These are phyloP conservation scores for Macroteleia sp. DNA, from an alignment of 2,888 invertebrate genomes.

Conservation along the genomic window DNA sequence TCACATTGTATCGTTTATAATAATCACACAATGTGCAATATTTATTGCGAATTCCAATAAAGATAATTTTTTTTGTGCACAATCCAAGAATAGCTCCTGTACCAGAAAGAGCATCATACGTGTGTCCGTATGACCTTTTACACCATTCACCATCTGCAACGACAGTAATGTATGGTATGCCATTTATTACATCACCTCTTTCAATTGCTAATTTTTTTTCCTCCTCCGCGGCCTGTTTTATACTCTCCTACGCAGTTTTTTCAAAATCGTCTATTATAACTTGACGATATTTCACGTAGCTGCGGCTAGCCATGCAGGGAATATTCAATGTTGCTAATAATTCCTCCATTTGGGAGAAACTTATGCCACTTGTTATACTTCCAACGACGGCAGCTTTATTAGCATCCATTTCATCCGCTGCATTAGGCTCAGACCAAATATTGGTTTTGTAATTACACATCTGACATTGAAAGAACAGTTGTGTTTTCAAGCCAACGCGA, in stretches of 20 bases:
- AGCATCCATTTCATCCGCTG: neutral
- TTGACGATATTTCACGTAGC: slow-evolving; percentile 17
- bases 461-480: slow-evolving; percentile 8
- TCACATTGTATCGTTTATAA: slow-evolving; percentile 8
- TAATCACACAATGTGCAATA: neutral
- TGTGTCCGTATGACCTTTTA: slow-evolving; percentile 43
- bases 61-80: slow-evolving; percentile 52
- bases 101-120: slow-evolving; percentile 46
- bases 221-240: slow-evolving; percentile 24
- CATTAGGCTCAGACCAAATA: neutral
- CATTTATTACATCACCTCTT: slow-evolving; percentile 24
- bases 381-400: neutral
- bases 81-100: slow-evolving; percentile 45
- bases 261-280: neutral
- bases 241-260: slow-evolving; percentile 6
- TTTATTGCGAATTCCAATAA: slow-evolving; percentile 69
- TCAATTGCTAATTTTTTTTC: slow-evolving; percentile 45
- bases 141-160: slow-evolving; percentile 53
- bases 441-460: neutral
- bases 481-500: neutral
- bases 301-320: slow-evolving; percentile 22
- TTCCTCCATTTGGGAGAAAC: slow-evolving; percentile 41
- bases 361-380: neutral
- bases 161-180: slow-evolving; percentile 20
- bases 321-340: slow-evolving; percentile 39